phyloP scores from a whole-genome alignment of 2,888 invertebrate genomes.

The Meiosimyza decipiens region DNA sequence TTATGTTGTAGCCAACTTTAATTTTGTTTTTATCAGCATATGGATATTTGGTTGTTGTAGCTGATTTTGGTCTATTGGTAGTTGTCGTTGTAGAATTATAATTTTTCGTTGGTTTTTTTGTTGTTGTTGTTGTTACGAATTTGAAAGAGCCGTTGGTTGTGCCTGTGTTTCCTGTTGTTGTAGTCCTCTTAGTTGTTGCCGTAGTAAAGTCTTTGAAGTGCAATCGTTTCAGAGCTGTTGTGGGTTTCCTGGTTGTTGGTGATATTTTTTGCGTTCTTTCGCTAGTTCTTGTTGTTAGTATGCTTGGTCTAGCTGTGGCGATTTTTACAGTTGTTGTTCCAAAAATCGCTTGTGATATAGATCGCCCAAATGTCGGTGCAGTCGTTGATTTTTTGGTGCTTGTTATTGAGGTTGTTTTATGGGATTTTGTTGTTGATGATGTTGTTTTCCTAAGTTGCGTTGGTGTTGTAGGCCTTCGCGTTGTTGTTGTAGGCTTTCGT shows the following conservation, averaged over 20 bases:
- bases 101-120: slow-evolving; percentile 13
- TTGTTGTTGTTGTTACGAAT: slow-evolving; percentile 36
- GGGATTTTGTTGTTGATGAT: slow-evolving; percentile 41
- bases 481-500: slow-evolving; percentile 12
- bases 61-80: slow-evolving; percentile 24
- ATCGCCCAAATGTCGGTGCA: neutral
- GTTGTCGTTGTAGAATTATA: slow-evolving; percentile 24
- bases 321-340: slow-evolving; percentile 22
- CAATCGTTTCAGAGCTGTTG: neutral
- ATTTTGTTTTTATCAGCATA: slow-evolving; percentile 10
- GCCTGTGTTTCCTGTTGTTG: slow-evolving; percentile 29
- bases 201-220: neutral
- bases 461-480: slow-evolving; percentile 19
- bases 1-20: slow-evolving; percentile 1
- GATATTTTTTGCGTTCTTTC: slow-evolving; percentile 36
- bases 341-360: slow-evolving; percentile 22
- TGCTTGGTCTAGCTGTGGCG: slow-evolving; percentile 22
- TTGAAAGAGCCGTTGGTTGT: slow-evolving; percentile 19
- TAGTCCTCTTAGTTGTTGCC: slow-evolving; percentile 37
- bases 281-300: slow-evolving; percentile 21
- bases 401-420: slow-evolving; percentile 27
- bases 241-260: slow-evolving; percentile 42
- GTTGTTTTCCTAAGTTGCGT: slow-evolving; percentile 27
- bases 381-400: slow-evolving; percentile 18
- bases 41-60: slow-evolving; percentile 18